These are phyloP conservation scores for Serripes groenlandicus DNA, from an alignment of 2,888 invertebrate species.

Conservation along the genomic window DNA sequence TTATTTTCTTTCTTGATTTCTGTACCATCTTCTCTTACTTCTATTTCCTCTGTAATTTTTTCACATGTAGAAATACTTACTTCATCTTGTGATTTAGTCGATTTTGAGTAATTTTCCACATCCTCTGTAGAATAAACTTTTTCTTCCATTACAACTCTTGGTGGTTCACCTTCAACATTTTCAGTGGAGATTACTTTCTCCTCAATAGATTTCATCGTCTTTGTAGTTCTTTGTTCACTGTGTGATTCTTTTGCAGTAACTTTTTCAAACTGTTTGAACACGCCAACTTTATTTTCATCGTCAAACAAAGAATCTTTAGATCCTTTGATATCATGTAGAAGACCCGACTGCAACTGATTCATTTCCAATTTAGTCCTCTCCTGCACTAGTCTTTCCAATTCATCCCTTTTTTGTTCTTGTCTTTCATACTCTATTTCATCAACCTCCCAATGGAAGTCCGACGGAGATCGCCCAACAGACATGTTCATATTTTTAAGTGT, in stretches of 20 bases:
- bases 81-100: conserved; percentile 49
- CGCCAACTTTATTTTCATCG: conserved; percentile 52
- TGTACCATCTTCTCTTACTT: conserved; percentile 63
- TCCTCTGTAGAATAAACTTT: conserved; percentile 62
- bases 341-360: not conserved
- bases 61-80: conserved; percentile 50
- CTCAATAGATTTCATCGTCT: conserved; percentile 50
- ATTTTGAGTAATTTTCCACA: conserved; percentile 51
- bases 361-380: not conserved
- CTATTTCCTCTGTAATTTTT: conserved; percentile 58
- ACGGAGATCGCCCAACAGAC: conserved; percentile 83
- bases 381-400: not conserved
- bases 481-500: conserved; percentile 72
- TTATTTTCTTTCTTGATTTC: conserved; percentile 60
- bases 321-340: not conserved
- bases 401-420: not conserved
- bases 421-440: conserved; percentile 56
- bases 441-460: conserved; percentile 73
- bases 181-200: conserved; percentile 58
- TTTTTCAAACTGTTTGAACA: conserved; percentile 54
- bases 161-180: conserved; percentile 53
- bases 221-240: conserved; percentile 45
- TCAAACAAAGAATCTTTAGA: conserved; percentile 53
- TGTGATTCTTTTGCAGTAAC: conserved; percentile 51
- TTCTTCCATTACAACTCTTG: conserved; percentile 57